Evolutionary conservation across 2,888 invertebrate genomes (phyloP).

Genomic region (Amblyjoppa proteus): DNA sequence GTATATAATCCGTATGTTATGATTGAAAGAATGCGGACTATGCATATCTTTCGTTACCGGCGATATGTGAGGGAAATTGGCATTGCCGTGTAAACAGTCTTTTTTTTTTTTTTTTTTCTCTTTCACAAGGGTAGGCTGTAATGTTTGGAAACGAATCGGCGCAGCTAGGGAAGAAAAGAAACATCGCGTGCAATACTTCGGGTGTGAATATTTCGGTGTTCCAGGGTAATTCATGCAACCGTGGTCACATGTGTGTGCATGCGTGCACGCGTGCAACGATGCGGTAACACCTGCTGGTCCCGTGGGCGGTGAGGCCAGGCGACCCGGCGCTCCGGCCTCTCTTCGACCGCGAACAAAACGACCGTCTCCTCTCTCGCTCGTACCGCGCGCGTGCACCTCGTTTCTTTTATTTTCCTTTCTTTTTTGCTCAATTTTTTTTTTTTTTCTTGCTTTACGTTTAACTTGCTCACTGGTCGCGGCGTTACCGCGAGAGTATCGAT

Average conservation of each 20-base stretch:
- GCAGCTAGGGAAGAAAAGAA: neutral
- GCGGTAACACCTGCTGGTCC: conserved; percentile 73
- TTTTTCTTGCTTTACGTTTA: conserved; percentile 8
- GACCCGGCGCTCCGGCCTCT: conserved; percentile 44
- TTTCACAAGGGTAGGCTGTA: neutral
- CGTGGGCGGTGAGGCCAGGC: conserved; percentile 30
- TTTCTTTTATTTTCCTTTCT: conserved; percentile 31
- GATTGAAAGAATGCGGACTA: neutral
- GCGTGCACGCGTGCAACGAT: conserved; percentile 71
- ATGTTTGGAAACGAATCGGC: conserved; percentile 23
- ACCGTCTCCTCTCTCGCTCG: conserved; percentile 14
- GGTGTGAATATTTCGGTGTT: conserved; percentile 44
- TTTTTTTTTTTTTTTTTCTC: neutral
- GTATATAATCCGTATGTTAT: neutral
- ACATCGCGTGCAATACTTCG: conserved; percentile 13
- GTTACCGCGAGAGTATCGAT: conserved; percentile 45
- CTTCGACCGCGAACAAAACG: conserved; percentile 47
- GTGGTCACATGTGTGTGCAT: conserved; percentile 66
- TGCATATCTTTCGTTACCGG: neutral
- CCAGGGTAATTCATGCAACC: conserved; percentile 55
- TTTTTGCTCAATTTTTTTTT: conserved; percentile 7
- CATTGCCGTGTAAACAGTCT: neutral
- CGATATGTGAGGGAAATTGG: neutral
- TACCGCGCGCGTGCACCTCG: conserved; percentile 13
- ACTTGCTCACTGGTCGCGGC: conserved; percentile 14